Percentiles rank a stretch among this genome's conserved stretches.
phyloP scores from a whole-genome alignment of 1,140 invertebrate genomes.

The Cherax quadricarinatus region DNA sequence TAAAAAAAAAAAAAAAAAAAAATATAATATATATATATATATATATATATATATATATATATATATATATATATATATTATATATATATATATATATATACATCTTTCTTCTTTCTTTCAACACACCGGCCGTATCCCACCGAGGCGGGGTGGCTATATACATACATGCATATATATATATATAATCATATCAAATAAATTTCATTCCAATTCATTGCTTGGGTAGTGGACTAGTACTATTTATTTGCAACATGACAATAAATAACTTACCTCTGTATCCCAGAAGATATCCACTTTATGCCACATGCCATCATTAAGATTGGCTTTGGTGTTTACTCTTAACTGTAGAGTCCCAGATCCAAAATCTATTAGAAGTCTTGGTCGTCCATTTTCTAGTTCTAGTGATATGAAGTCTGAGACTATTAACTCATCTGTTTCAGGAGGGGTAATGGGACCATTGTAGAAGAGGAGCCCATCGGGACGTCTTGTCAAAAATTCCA shows the following conservation, averaged over 20 bases:
- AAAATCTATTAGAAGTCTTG: constrained; percentile 93
- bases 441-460: constrained; percentile 96
- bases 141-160: too few relatives aligned
- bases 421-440: constrained; percentile 91
- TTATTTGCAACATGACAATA: not conserved
- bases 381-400: constrained; percentile 93
- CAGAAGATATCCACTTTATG: constrained; percentile 96
- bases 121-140: too few relatives aligned
- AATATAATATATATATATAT: too few relatives aligned
- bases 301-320: constrained; percentile 96
- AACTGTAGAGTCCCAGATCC: constrained; percentile 95
- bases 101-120: too few relatives aligned
- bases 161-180: too few relatives aligned
- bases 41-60: too few relatives aligned
- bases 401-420: constrained; percentile 95
- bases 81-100: too few relatives aligned
- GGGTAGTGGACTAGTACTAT: not conserved
- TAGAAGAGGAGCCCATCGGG: constrained; percentile 95
- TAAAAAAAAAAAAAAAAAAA: too few relatives aligned
- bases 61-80: too few relatives aligned
- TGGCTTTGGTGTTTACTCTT: constrained; percentile 88
- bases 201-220: too few relatives aligned
- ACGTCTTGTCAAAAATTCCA: constrained; percentile 95
- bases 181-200: too few relatives aligned
- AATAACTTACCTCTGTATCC: constrained; percentile 86